Evolutionary conservation across 2,888 invertebrate genomes (phyloP).

Genomic region (Ormyrus nitidulus): DNA sequence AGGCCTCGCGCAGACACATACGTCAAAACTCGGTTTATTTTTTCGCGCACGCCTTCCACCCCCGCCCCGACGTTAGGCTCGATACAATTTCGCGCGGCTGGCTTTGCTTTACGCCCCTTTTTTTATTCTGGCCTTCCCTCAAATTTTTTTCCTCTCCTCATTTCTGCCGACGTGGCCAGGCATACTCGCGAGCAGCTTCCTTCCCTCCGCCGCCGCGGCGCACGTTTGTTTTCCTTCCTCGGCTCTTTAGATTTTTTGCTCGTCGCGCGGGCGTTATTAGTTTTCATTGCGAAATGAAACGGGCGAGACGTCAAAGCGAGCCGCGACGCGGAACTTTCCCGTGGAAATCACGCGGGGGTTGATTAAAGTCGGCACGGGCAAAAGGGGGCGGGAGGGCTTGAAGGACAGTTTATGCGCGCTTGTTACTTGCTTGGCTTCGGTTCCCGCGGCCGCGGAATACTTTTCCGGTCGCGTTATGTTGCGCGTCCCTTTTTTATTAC

Average conservation of each 20-base stretch:
- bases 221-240: conserved; percentile 20
- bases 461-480: conserved; percentile 1
- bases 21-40: too few relatives aligned
- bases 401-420: not conserved
- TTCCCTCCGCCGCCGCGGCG: not conserved
- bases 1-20: too few relatives aligned
- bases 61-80: too few relatives aligned
- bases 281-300: conserved; percentile 58
- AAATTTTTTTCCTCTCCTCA: too few relatives aligned
- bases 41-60: too few relatives aligned
- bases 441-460: not conserved
- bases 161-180: too few relatives aligned
- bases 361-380: not conserved
- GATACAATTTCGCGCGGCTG: too few relatives aligned
- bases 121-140: too few relatives aligned
- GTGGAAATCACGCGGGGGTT: conserved; percentile 6
- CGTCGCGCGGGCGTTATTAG: conserved; percentile 44
- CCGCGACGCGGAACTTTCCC: conserved; percentile 9
- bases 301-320: not conserved
- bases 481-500: not conserved
- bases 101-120: too few relatives aligned
- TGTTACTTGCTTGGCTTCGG: conserved; percentile 6
- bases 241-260: not conserved
- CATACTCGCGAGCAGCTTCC: not conserved
- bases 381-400: not conserved